These are phyloP conservation scores for Pagetopsis macropterus DNA, from an alignment of 2,797 vertebrate species.

Conservation along the genomic window DNA sequence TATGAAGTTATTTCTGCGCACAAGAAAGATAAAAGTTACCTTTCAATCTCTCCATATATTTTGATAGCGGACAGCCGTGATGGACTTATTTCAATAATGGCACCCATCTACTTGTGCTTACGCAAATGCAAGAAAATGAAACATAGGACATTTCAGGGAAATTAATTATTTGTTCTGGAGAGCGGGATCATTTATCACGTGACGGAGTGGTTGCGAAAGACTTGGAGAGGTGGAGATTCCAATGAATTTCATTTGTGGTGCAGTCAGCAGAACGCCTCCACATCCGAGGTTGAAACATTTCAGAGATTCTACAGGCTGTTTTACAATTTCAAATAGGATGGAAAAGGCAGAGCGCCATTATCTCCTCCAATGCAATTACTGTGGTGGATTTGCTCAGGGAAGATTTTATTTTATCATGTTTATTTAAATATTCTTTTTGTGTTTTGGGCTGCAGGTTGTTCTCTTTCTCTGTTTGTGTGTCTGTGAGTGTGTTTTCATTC, in stretches of 20 bases:
- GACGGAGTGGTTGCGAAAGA: constrained; percentile 69
- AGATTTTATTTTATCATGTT: constrained; percentile 62
- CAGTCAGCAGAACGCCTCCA: constrained; percentile 61
- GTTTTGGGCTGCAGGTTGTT: constrained; percentile 30
- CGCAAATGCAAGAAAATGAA: constrained; percentile 74
- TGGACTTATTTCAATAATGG: constrained; percentile 59
- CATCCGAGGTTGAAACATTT: constrained; percentile 31
- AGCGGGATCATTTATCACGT: constrained; percentile 69
- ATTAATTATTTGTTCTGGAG: constrained; percentile 67
- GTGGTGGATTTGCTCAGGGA: constrained; percentile 43
- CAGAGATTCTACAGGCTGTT: constrained; percentile 38
- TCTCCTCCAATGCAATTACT: constrained; percentile 56
- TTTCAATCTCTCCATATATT: constrained; percentile 30
- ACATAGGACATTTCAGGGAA: constrained; percentile 63
- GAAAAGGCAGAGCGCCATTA: constrained; percentile 48
- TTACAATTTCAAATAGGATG: constrained; percentile 53
- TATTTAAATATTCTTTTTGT: constrained; percentile 55
- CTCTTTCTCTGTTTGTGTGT: neutral
- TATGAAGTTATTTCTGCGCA: constrained; percentile 15
- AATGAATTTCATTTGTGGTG: constrained; percentile 73
- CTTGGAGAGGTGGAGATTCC: constrained; percentile 67
- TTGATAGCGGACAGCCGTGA: constrained; percentile 30
- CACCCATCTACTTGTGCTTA: constrained; percentile 65
- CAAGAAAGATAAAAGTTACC: constrained; percentile 39
- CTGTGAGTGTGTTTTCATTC: constrained; percentile 30